Percentiles rank a stretch among this genome's conserved stretches.
These are phyloP conservation scores for Grantiella picta DNA, from an alignment of 2,113 vertebrate genomes.

Conservation along the genomic window DNA sequence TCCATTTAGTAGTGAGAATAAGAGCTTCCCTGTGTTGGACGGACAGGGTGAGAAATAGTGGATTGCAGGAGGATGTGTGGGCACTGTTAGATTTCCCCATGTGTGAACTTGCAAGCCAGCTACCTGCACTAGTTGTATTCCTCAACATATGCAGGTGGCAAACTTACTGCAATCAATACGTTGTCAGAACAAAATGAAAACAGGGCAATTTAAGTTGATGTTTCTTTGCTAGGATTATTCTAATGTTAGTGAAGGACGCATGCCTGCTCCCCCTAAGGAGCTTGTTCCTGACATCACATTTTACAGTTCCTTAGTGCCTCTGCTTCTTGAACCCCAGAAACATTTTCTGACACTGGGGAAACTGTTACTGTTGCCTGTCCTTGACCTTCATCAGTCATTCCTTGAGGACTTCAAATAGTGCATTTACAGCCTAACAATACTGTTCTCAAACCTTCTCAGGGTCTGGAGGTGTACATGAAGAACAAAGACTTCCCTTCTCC, in stretches of 20 bases:
- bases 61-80: background rate
- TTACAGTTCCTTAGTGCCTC: fast-evolving
- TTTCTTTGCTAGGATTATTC: background rate
- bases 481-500: slow-evolving; percentile 75
- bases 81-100: background rate
- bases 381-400: background rate
- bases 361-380: background rate
- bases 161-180: fast-evolving
- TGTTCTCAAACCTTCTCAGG: slow-evolving; percentile 69
- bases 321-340: background rate
- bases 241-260: background rate
- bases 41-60: background rate
- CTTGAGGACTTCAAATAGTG: background rate
- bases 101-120: background rate
- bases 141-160: fast-evolving
- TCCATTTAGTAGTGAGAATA: background rate
- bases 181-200: background rate
- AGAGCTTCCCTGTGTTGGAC: background rate
- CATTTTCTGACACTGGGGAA: background rate
- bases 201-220: background rate
- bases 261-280: background rate
- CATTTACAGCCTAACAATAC: background rate
- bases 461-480: slow-evolving; percentile 78
- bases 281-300: background rate
- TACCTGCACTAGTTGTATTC: background rate